Conservation (phyloP, 2,113 vertebrate genomes). For the Etheostoma cragini region DNA sequence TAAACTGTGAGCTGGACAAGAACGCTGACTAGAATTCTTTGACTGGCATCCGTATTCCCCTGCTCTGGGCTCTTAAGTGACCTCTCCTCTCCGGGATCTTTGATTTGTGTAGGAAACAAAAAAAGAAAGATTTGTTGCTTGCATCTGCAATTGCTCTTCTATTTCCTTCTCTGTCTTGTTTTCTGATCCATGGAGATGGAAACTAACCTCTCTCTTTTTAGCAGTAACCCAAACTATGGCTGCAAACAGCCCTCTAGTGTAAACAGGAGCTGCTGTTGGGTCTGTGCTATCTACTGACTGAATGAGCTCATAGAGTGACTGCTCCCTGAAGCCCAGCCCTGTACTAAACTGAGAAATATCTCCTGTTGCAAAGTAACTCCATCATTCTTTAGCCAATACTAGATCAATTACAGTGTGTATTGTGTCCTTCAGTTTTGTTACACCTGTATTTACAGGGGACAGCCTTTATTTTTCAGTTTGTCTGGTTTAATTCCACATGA, state of each 20-base stretch:
- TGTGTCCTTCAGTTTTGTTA: neutral
- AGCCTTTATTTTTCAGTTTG: constrained; percentile 6
- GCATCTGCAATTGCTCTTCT: constrained; percentile 28
- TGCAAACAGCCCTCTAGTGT: constrained; percentile 56
- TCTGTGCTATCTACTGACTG: constrained; percentile 38
- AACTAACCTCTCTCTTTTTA: constrained; percentile 37
- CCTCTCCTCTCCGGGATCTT: neutral
- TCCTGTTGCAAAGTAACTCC: constrained; percentile 4
- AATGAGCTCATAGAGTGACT: constrained; percentile 43
- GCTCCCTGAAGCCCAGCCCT: constrained; percentile 4
- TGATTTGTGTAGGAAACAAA: neutral
- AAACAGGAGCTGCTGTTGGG: constrained; percentile 57
- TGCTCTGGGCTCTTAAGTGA: constrained; percentile 28
- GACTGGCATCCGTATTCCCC: constrained; percentile 48
- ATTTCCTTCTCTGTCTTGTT: neutral
- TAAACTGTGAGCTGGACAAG: constrained; percentile 39
- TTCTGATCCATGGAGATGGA: constrained; percentile 35
- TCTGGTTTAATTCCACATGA: constrained; percentile 16
- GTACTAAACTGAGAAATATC: constrained; percentile 11
- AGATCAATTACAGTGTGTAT: constrained; percentile 9
- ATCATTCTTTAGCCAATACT: constrained; percentile 22
- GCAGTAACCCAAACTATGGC: constrained; percentile 41
- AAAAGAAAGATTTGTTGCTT: constrained; percentile 8
- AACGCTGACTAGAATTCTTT: constrained; percentile 25
- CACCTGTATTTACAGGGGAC: constrained; percentile 19